Conservation (phyloP, 2,113 vertebrate genomes). For the Sebastes schlegelii region DNA sequence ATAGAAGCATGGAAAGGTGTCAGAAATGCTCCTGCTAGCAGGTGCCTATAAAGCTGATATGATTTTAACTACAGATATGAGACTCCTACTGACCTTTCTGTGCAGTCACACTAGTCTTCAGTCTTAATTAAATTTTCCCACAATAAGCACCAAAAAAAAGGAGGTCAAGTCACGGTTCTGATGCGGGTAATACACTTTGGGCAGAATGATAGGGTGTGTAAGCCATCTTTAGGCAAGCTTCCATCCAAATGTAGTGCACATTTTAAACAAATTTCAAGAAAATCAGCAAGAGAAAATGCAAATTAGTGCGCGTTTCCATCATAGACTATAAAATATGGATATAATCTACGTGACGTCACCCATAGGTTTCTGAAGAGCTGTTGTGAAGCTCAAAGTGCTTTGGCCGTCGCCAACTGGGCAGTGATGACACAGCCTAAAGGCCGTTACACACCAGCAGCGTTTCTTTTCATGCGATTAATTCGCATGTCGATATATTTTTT, state of each 20-base stretch:
- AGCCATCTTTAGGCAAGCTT: not conserved
- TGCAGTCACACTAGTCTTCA: constrained; percentile 36
- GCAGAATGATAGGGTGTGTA: too few relatives aligned
- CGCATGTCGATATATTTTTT: too few relatives aligned
- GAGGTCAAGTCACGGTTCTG: not conserved
- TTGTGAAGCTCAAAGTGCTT: too few relatives aligned
- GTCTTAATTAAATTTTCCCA: not conserved
- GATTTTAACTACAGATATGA: not conserved
- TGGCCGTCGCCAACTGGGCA: too few relatives aligned
- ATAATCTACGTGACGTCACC: too few relatives aligned
- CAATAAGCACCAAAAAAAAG: not conserved
- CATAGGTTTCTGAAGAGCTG: too few relatives aligned
- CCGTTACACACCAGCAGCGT: too few relatives aligned
- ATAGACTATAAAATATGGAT: too few relatives aligned
- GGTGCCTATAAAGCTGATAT: not conserved
- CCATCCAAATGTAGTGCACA: not conserved
- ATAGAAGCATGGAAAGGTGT: not conserved
- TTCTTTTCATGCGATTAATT: too few relatives aligned
- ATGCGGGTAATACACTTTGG: not conserved
- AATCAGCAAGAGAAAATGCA: not conserved
- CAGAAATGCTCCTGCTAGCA: constrained; percentile 5
- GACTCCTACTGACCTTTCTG: not conserved
- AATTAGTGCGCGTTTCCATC: not conserved
- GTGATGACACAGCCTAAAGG: too few relatives aligned
- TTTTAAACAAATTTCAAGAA: not conserved